Evolutionary conservation across 2,888 invertebrate species (phyloP).

Genomic region (Trissonchulus sp.): DNA sequence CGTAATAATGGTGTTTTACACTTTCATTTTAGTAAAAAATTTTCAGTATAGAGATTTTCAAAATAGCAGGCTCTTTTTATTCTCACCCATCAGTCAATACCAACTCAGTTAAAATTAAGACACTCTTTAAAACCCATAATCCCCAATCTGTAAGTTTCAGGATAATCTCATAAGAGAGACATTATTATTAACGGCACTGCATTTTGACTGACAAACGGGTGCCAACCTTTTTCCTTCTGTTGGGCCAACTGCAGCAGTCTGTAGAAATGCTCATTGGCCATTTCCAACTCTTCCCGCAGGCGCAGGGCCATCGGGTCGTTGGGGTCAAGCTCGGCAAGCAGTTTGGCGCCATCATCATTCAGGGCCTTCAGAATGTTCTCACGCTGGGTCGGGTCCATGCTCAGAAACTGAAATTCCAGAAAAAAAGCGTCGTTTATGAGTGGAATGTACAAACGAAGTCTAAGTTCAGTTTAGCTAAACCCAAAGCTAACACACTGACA

Average conservation of each 20-base stretch:
- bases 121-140: no score
- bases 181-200: background rate
- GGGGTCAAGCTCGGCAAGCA: constrained; percentile 86
- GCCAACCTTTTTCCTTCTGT: no score
- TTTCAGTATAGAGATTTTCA: no score
- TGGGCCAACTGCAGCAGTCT: constrained; percentile 22
- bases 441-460: no score
- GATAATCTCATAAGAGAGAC: background rate
- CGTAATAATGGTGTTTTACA: no score
- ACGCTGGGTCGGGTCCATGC: constrained; percentile 87
- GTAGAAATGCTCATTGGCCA: constrained; percentile 28
- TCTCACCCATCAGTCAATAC: no score
- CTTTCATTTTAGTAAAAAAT: no score
- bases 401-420: constrained; percentile 65
- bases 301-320: constrained; percentile 81
- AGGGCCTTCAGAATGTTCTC: constrained; percentile 84
- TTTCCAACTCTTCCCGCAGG: constrained; percentile 69
- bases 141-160: no score
- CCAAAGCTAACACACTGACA: no score
- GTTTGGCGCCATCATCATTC: constrained; percentile 89
- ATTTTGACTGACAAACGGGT: background rate
- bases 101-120: no score
- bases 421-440: background rate
- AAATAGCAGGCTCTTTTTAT: no score
- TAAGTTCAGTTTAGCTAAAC: no score